A percentile compares a stretch with the other conserved stretches of the same genome.
Conservation (phyloP, 2,888 invertebrate genomes). For the Trichopria drosophilae region DNA sequence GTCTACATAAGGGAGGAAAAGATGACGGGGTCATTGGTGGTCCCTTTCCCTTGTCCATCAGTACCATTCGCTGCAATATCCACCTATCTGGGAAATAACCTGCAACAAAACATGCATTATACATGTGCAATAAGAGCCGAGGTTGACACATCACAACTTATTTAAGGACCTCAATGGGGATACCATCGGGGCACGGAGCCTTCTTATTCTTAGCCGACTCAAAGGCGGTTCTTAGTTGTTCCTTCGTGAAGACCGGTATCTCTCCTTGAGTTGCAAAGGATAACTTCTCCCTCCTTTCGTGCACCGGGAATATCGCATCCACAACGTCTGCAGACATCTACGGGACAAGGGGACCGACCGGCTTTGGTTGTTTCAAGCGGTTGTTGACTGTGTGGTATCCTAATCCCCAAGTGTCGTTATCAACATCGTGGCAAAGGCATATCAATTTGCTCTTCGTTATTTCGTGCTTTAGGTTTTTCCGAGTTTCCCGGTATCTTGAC, state of each 20-base stretch:
- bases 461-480: too few species aligned
- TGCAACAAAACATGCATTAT: too few species aligned
- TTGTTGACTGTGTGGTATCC: slow-evolving; percentile 35
- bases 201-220: too few species aligned
- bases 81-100: too few species aligned
- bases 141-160: too few species aligned
- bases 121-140: too few species aligned
- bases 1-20: too few species aligned
- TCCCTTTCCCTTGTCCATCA: too few species aligned
- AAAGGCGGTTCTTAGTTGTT: slow-evolving; percentile 26
- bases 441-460: too few species aligned
- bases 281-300: slow-evolving; percentile 1
- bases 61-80: too few species aligned
- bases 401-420: slow-evolving; percentile 35
- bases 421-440: slow-evolving; percentile 32
- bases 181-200: slow-evolving; percentile 37
- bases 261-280: background rate
- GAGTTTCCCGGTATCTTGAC: too few species aligned
- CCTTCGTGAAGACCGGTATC: slow-evolving; percentile 23
- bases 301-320: slow-evolving; percentile 22
- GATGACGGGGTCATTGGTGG: too few species aligned
- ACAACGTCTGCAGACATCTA: slow-evolving; percentile 17
- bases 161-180: slow-evolving; percentile 37
- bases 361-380: background rate
- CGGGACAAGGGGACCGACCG: background rate